Conservation (phyloP, 2,113 vertebrate species). For the Actenoides lindsayi region DNA sequence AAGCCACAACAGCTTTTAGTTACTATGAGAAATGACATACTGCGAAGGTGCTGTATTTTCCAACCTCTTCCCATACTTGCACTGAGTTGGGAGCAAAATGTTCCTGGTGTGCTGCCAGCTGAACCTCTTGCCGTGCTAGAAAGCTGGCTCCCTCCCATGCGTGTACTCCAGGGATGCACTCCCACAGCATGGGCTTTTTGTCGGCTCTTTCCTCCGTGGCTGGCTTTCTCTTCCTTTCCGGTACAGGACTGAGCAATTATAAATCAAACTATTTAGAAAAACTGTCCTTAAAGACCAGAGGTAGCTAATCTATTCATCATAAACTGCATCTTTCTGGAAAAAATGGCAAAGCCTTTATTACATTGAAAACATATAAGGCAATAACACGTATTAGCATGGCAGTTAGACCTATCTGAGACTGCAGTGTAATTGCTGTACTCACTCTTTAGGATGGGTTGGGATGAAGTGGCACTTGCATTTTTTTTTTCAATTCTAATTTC, state of each 20-base stretch:
- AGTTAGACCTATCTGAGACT: background rate
- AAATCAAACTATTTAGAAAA: conserved; percentile 20
- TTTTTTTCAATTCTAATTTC: too few species aligned
- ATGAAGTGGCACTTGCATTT: background rate
- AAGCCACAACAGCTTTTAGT: background rate
- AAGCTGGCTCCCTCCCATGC: conserved; percentile 47
- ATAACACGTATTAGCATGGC: background rate
- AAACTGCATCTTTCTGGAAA: background rate
- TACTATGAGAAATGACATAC: conserved; percentile 24
- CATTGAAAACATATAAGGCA: background rate
- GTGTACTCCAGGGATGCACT: conserved; percentile 28
- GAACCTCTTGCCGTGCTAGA: conserved; percentile 32
- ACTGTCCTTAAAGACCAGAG: background rate
- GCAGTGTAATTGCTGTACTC: background rate
- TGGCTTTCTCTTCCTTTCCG: background rate
- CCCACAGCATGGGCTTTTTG: conserved; percentile 21
- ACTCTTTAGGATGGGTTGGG: background rate
- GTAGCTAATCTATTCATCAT: background rate
- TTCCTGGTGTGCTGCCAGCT: conserved; percentile 66
- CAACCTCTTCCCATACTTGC: conserved; percentile 19
- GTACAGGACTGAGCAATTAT: background rate
- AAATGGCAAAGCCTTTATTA: background rate
- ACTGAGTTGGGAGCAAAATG: conserved; percentile 38
- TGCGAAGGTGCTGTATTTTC: conserved; percentile 57
- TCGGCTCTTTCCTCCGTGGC: background rate